A percentile compares a stretch with the other conserved stretches of the same genome.
phyloP scores from a whole-genome alignment of 2,113 vertebrate genomes.

The Pantherophis guttatus region DNA sequence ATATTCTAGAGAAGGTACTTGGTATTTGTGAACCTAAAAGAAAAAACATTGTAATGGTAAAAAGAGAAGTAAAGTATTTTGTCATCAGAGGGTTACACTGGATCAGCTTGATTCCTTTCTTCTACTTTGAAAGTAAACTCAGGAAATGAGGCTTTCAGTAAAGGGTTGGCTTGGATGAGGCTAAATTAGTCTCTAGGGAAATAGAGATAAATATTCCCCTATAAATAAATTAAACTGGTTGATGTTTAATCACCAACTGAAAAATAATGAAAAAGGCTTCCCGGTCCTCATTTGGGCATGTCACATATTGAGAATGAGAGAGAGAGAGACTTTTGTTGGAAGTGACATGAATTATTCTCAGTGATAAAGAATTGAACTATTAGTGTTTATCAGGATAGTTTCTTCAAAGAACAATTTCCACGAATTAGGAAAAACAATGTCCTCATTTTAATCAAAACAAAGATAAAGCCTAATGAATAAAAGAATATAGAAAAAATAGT shows the following conservation, averaged over 20 bases:
- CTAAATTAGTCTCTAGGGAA: constrained; percentile 54
- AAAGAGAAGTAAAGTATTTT: constrained; percentile 27
- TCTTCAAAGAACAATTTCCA: constrained; percentile 36
- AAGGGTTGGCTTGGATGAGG: constrained; percentile 58
- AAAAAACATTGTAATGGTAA: background rate
- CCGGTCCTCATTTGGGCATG: constrained; percentile 17
- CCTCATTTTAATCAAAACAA: constrained; percentile 40
- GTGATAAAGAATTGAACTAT: background rate
- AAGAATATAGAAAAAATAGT: background rate
- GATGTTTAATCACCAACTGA: constrained; percentile 61
- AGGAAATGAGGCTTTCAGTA: constrained; percentile 61
- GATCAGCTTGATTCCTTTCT: constrained; percentile 30
- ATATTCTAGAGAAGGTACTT: background rate
- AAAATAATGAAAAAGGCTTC: constrained; percentile 59
- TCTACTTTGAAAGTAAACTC: constrained; percentile 43
- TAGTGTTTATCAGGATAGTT: background rate
- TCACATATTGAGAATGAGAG: constrained; percentile 30
- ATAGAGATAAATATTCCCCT: constrained; percentile 45
- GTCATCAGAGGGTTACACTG: constrained; percentile 38
- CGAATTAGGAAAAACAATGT: constrained; percentile 38
- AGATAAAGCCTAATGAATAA: constrained; percentile 39
- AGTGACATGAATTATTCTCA: background rate
- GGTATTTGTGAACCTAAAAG: constrained; percentile 19
- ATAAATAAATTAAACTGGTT: constrained; percentile 45
- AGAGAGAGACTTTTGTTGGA: constrained; percentile 4